These are phyloP conservation scores for Cladorhizidae sp. DNA, from an alignment of 37 sponge, comb jelly and placozoan genomes.

Conservation along the genomic window DNA sequence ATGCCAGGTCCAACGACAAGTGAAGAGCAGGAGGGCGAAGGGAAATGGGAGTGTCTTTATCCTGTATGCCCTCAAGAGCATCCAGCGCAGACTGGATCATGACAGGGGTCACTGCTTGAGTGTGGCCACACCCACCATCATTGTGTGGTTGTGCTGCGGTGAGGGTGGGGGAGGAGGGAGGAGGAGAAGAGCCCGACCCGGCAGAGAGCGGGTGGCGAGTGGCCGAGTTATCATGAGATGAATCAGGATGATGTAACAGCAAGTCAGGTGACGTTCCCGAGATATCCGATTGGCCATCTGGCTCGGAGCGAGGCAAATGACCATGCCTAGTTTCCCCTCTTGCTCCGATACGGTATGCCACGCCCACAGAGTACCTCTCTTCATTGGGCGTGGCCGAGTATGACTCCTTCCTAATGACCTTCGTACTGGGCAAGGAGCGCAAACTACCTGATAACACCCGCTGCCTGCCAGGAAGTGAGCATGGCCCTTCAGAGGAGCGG, in stretches of 20 bases:
- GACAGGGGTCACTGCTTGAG: conserved; percentile 21
- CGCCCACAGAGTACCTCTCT: conserved; percentile 6
- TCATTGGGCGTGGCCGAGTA: not conserved
- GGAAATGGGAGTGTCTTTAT: conserved; percentile 32
- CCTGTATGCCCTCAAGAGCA: conserved; percentile 25
- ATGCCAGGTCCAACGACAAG: not conserved
- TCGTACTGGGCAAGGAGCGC: too few relatives aligned
- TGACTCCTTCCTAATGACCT: too few relatives aligned
- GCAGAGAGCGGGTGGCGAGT: not conserved
- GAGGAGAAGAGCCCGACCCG: conserved; percentile 1
- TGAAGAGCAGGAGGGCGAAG: conserved; percentile 11
- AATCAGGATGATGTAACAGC: not conserved
- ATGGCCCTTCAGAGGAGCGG: too few relatives aligned
- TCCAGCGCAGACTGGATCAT: conserved; percentile 58
- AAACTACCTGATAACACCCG: too few relatives aligned
- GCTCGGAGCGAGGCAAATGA: conserved; percentile 25
- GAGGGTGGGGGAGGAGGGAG: conserved; percentile 34
- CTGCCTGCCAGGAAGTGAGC: too few relatives aligned
- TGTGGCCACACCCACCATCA: not conserved
- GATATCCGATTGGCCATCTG: conserved; percentile 63
- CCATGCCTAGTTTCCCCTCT: not conserved
- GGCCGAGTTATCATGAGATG: not conserved
- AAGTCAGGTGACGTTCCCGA: conserved; percentile 16
- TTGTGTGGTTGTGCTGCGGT: not conserved
- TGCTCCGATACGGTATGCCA: not conserved